Conservation (phyloP, 1,140 invertebrate species). For the Capitella teleta region DNA sequence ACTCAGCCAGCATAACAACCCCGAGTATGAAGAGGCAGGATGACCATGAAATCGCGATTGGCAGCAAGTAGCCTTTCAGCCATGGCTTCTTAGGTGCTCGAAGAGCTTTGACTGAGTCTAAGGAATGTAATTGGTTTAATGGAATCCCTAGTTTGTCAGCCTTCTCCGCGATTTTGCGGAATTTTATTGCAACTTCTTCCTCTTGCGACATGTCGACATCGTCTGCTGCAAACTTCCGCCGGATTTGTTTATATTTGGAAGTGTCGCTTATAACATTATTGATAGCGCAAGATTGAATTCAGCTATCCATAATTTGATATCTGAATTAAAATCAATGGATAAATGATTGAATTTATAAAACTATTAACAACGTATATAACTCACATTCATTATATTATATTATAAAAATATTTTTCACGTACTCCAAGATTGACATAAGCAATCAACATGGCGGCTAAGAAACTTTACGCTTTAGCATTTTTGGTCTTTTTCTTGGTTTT, state of each 20-base stretch:
- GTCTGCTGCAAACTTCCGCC: not conserved
- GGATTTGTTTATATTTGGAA: not conserved
- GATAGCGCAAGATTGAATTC: too few species aligned
- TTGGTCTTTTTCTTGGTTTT: too few species aligned
- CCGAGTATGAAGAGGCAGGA: slow-evolving; percentile 10
- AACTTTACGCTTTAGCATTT: too few species aligned
- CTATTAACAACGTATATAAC: too few species aligned
- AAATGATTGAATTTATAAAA: too few species aligned
- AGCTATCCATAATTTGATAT: too few species aligned
- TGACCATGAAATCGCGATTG: not conserved
- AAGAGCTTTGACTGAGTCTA: slow-evolving; percentile 10
- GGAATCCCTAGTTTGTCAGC: slow-evolving; percentile 19
- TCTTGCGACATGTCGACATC: not conserved
- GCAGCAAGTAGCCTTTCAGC: slow-evolving; percentile 7
- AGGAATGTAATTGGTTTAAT: slow-evolving; percentile 16
- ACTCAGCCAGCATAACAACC: slow-evolving; percentile 15
- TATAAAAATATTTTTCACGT: too few species aligned
- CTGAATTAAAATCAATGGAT: too few species aligned
- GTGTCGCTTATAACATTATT: too few species aligned
- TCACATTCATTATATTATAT: too few species aligned
- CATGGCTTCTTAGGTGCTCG: slow-evolving; percentile 12
- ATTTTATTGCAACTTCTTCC: slow-evolving; percentile 14
- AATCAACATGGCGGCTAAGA: too few species aligned
- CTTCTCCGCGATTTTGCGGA: slow-evolving; percentile 21
- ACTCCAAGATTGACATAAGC: too few species aligned